phyloP scores from a whole-genome alignment of 1,140 invertebrate species.

The Aphelenchoides fujianensis region DNA sequence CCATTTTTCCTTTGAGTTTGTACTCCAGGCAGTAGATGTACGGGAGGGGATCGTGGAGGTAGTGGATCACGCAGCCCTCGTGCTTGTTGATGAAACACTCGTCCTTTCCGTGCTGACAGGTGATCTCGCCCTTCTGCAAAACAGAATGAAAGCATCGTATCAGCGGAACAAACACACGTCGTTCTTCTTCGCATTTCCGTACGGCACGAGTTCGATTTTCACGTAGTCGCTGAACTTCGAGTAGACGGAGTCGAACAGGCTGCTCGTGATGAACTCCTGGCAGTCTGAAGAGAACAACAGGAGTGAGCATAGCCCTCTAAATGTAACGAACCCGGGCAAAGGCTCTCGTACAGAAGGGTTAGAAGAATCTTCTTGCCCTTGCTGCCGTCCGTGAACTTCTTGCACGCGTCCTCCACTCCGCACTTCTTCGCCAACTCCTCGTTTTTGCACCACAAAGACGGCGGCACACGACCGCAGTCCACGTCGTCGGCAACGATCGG shows the following conservation, averaged over 20 bases:
- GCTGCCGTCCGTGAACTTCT: conserved; percentile 19
- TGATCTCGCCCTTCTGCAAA: conserved; percentile 27
- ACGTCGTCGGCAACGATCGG: background rate
- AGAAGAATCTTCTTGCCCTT: conserved; percentile 13
- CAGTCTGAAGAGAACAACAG: conserved; percentile 6
- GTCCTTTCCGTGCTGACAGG: conserved; percentile 29
- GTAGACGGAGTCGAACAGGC: conserved; percentile 26
- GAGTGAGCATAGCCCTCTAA: no score
- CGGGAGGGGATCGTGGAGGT: conserved; percentile 29
- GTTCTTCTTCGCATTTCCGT: conserved; percentile 33
- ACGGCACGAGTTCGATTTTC: conserved; percentile 32
- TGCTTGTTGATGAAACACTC: conserved; percentile 32
- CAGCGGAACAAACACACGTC: conserved; percentile 17
- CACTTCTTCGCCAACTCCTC: conserved; percentile 24
- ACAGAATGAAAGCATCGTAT: background rate
- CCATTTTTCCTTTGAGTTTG: background rate
- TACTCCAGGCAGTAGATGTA: conserved; percentile 33
- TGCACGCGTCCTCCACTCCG: conserved; percentile 18
- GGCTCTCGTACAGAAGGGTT: conserved; percentile 26
- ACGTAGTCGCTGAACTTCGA: conserved; percentile 25
- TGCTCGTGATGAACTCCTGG: conserved; percentile 33
- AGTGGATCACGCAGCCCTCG: conserved; percentile 28
- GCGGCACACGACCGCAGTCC: conserved; percentile 23
- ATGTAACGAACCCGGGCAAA: background rate
- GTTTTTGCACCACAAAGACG: conserved; percentile 27